Evolutionary conservation across 2,797 vertebrate genomes (phyloP).

Genomic region (Cyprinella venusta): DNA sequence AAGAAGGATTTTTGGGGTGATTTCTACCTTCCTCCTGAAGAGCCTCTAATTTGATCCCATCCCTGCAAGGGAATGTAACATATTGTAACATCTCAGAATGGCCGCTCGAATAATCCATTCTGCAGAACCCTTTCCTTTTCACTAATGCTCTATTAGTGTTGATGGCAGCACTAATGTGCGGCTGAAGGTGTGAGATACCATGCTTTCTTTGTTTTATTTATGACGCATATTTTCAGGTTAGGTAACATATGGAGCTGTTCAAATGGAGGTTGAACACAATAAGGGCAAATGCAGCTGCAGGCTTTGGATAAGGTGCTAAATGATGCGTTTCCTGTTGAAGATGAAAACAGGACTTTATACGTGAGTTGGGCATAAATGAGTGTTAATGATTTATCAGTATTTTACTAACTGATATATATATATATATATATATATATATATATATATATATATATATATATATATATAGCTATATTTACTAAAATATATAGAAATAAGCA

Average conservation of each 20-base stretch:
- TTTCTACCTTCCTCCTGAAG: background rate
- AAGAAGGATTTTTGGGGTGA: background rate
- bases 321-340: conserved; percentile 39
- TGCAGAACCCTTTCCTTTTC: background rate
- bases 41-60: background rate
- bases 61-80: conserved; percentile 20
- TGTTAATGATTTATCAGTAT: background rate
- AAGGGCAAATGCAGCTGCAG: conserved; percentile 18
- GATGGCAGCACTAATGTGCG: conserved; percentile 24
- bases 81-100: conserved; percentile 37
- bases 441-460: too few species aligned
- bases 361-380: background rate
- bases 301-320: conserved; percentile 43
- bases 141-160: conserved; percentile 13
- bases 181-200: conserved; percentile 41
- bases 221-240: conserved; percentile 19
- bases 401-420: background rate
- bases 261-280: conserved; percentile 21
- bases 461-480: background rate
- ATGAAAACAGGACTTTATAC: conserved; percentile 15
- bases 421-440: too few species aligned
- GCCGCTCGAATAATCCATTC: conserved; percentile 45
- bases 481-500: background rate
- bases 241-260: conserved; percentile 15
- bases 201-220: conserved; percentile 37